Conservation (phyloP, 2,888 invertebrate species). For the Blastobasis lacticolella region DNA sequence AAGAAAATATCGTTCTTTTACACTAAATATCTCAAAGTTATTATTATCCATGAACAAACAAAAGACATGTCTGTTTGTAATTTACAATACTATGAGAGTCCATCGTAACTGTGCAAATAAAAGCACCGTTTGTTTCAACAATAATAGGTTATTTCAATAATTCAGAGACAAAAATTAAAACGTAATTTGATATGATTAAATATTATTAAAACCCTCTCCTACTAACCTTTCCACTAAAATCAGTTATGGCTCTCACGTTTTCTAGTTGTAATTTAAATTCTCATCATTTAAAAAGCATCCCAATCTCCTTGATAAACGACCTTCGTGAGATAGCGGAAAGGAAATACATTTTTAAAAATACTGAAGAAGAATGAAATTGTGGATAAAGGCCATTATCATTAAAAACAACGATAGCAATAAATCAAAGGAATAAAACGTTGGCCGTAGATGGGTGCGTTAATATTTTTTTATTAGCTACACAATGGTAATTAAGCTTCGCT, state of each 20-base stretch:
- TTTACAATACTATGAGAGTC: too few relatives aligned
- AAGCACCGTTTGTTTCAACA: too few relatives aligned
- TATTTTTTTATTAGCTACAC: conserved; percentile 33
- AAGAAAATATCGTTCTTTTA: too few relatives aligned
- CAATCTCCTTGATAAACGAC: conserved; percentile 49
- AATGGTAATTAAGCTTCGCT: conserved; percentile 19
- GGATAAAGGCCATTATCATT: conserved; percentile 44
- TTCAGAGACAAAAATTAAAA: not conserved
- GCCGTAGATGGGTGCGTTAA: conserved; percentile 35
- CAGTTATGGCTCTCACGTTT: not conserved
- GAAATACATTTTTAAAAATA: conserved; percentile 41
- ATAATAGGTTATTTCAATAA: not conserved
- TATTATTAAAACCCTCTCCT: too few relatives aligned
- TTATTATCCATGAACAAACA: too few relatives aligned
- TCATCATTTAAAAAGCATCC: conserved; percentile 26
- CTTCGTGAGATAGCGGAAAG: conserved; percentile 37
- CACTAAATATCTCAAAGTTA: too few relatives aligned
- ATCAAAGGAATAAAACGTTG: conserved; percentile 47
- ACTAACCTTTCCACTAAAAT: not conserved
- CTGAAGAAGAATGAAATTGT: conserved; percentile 33
- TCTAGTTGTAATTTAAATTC: conserved; percentile 7
- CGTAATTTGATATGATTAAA: not conserved
- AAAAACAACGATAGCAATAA: conserved; percentile 47
- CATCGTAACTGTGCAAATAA: too few relatives aligned
- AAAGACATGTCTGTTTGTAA: too few relatives aligned